Evolutionary conservation across 2,888 invertebrate species (phyloP).

Genomic region (Hipparchia sbordonii): DNA sequence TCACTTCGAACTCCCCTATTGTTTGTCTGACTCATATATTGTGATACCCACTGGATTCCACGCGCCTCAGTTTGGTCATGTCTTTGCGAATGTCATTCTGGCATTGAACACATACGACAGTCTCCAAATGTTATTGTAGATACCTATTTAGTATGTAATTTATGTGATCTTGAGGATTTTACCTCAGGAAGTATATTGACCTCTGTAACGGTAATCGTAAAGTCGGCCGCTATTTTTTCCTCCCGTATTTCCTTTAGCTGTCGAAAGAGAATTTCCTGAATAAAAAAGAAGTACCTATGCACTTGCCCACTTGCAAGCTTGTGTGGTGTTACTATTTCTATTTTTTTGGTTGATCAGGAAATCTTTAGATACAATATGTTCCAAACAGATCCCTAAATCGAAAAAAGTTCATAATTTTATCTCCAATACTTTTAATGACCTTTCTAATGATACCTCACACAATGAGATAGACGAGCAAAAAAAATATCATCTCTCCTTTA

Average conservation of each 20-base stretch:
- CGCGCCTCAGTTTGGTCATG: neutral
- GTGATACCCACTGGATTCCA: conserved; percentile 3
- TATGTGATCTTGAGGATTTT: conserved; percentile 14
- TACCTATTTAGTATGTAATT: neutral
- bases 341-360: no score
- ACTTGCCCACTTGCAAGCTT: no score
- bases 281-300: neutral
- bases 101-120: neutral
- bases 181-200: conserved; percentile 13
- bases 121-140: neutral
- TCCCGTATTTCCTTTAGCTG: neutral
- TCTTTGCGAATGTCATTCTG: conserved; percentile 5
- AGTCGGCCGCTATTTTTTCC: neutral
- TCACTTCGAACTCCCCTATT: neutral
- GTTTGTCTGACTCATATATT: conserved; percentile 1
- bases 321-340: no score
- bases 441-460: no score
- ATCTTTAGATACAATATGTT: no score
- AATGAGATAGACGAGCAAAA: no score
- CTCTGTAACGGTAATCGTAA: neutral
- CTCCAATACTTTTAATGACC: no score
- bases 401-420: no score
- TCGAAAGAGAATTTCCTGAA: neutral
- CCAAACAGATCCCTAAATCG: no score
- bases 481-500: no score